These are phyloP conservation scores for Dissostichus mawsoni DNA, from an alignment of 2,113 vertebrate genomes.

Conservation along the genomic window DNA sequence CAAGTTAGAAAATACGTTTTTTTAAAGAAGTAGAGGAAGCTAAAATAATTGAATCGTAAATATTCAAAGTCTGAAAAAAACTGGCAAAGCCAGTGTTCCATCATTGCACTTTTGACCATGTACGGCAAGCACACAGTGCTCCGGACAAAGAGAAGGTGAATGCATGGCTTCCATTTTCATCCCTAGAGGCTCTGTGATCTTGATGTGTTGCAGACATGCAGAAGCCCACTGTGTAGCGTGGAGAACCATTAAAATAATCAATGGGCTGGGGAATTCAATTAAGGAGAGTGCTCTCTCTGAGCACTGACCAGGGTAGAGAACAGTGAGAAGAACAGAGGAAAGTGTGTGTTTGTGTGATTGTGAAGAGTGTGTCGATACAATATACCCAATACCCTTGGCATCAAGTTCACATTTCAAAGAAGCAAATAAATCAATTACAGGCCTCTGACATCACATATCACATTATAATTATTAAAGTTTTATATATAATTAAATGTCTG, in stretches of 20 bases:
- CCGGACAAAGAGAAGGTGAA: slow-evolving; percentile 22
- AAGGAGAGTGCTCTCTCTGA: slow-evolving; percentile 75
- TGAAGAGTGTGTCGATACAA: slow-evolving; percentile 18
- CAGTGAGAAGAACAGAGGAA: slow-evolving; percentile 3
- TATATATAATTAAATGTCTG: slow-evolving; percentile 7
- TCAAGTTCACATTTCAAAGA: slow-evolving; percentile 1
- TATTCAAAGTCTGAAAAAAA: not conserved
- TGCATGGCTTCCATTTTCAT: slow-evolving; percentile 27
- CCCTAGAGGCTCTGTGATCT: slow-evolving; percentile 50
- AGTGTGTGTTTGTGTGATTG: not conserved
- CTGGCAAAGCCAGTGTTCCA: not conserved
- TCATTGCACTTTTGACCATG: slow-evolving; percentile 15
- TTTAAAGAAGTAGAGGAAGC: not conserved
- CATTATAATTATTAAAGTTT: not conserved
- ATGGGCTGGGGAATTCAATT: slow-evolving; percentile 78
- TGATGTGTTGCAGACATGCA: slow-evolving; percentile 29
- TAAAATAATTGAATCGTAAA: not conserved
- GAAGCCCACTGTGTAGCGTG: slow-evolving; percentile 37
- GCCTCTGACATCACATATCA: not conserved
- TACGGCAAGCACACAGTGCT: slow-evolving; percentile 1
- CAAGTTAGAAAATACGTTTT: not conserved
- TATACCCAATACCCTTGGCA: slow-evolving; percentile 6
- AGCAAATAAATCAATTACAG: not conserved
- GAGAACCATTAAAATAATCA: slow-evolving; percentile 77
- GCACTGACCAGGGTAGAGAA: slow-evolving; percentile 26